phyloP scores from a whole-genome alignment of 2,888 invertebrate genomes.

The Nomada ferruginata region DNA sequence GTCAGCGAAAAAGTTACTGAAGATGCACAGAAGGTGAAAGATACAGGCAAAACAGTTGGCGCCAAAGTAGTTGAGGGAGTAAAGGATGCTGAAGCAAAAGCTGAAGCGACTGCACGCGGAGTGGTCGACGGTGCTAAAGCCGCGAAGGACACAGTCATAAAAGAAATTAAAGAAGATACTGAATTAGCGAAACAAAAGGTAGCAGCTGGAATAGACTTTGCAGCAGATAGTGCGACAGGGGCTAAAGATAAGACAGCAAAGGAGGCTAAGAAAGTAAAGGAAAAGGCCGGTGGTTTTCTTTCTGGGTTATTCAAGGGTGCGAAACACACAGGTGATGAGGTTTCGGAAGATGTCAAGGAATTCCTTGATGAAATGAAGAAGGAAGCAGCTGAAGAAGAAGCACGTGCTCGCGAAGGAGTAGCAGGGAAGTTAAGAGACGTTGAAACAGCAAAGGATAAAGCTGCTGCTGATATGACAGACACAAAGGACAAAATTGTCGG shows the following conservation, averaged over 20 bases:
- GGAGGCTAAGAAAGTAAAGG: constrained; percentile 64
- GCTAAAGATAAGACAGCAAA: constrained; percentile 80
- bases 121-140: constrained; percentile 24
- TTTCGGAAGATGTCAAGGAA: constrained; percentile 78
- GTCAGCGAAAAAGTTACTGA: background rate
- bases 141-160: constrained; percentile 71
- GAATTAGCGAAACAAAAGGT: constrained; percentile 64
- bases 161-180: constrained; percentile 77
- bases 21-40: constrained; percentile 39
- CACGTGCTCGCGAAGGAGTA: constrained; percentile 83
- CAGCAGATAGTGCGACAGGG: constrained; percentile 85
- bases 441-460: constrained; percentile 17
- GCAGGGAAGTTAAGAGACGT: constrained; percentile 56
- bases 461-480: constrained; percentile 34
- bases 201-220: constrained; percentile 61
- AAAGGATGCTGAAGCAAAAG: constrained; percentile 56
- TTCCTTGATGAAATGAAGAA: constrained; percentile 84
- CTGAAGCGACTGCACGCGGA: constrained; percentile 79
- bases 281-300: constrained; percentile 67
- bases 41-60: constrained; percentile 83
- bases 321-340: constrained; percentile 69
- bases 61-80: constrained; percentile 38
- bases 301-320: constrained; percentile 73
- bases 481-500: constrained; percentile 49
- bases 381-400: constrained; percentile 50